Percentiles rank a stretch among this genome's conserved stretches.
Evolutionary conservation across 2,113 vertebrate species (phyloP).

Genomic region (Phycodurus eques): DNA sequence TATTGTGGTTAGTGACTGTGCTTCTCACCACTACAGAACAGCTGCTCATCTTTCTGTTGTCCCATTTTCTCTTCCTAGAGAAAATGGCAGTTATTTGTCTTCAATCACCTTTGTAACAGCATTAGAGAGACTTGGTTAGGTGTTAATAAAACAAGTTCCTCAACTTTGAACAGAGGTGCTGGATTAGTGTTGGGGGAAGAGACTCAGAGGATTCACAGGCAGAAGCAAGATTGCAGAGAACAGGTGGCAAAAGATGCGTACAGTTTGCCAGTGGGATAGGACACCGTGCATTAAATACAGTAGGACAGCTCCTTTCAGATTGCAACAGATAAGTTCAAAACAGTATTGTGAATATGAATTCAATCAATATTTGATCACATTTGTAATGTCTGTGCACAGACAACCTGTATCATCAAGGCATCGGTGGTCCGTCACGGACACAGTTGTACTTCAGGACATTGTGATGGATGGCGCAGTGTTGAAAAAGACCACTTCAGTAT

Average conservation of each 20-base stretch:
- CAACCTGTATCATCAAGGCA: too few species aligned
- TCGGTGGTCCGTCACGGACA: too few species aligned
- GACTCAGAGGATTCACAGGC: constrained; percentile 35
- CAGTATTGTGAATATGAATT: too few species aligned
- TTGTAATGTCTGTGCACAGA: too few species aligned
- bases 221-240: constrained; percentile 21
- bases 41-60: constrained; percentile 7
- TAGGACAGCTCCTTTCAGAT: constrained; percentile 12
- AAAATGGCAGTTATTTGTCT: constrained; percentile 14
- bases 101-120: constrained; percentile 38
- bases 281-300: constrained; percentile 11
- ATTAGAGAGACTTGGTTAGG: constrained; percentile 30
- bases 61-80: neutral
- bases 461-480: too few species aligned
- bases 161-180: constrained; percentile 37
- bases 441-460: too few species aligned
- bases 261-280: constrained; percentile 19
- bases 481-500: too few species aligned
- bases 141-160: constrained; percentile 52
- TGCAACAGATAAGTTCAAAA: neutral
- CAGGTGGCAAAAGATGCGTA: constrained; percentile 16
- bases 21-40: neutral
- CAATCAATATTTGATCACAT: too few species aligned
- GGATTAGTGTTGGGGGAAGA: constrained; percentile 35
- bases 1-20: too few species aligned